These are phyloP conservation scores for Paramuricea clavata DNA, from an alignment of 92 coral and sea anemone genomes.

Conservation along the genomic window DNA sequence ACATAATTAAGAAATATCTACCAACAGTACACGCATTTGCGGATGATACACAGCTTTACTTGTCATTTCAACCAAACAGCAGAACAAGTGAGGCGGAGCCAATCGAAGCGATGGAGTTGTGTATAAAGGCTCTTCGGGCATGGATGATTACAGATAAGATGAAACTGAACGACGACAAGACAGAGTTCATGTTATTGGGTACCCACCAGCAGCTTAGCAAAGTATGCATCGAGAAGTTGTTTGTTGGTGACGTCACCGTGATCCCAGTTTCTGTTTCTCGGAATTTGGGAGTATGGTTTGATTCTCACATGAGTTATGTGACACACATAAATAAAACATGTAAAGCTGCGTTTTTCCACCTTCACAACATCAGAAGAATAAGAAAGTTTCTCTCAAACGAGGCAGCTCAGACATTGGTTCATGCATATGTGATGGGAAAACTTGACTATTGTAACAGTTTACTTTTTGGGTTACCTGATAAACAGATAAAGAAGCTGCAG, in stretches of 20 bases:
- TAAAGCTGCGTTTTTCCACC: slow-evolving; percentile 16
- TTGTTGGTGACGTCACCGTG: slow-evolving; percentile 2
- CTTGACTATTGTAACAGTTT: slow-evolving; percentile 37
- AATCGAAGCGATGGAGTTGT: slow-evolving; percentile 9
- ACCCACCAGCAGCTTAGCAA: not conserved
- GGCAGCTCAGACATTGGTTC: not conserved
- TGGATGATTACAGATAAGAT: slow-evolving; percentile 6
- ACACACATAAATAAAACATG: slow-evolving; percentile 23
- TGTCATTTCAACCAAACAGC: slow-evolving; percentile 10
- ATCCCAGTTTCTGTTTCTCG: not conserved
- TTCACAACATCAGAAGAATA: not conserved
- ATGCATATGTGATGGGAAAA: slow-evolving; percentile 25
- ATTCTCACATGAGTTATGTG: not conserved
- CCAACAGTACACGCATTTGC: slow-evolving; percentile 53
- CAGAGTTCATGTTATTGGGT: not conserved
- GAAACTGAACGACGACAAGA: slow-evolving; percentile 4
- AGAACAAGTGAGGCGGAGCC: not conserved
- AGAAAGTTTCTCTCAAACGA: slow-evolving; percentile 15
- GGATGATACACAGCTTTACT: slow-evolving; percentile 1
- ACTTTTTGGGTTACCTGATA: slow-evolving; percentile 31
- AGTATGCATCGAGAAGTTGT: no score
- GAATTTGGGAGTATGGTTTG: not conserved
- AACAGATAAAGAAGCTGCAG: slow-evolving; percentile 22
- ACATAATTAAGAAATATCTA: slow-evolving; percentile 48
- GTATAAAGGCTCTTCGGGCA: not conserved